Evolutionary conservation across 2,888 invertebrate species (phyloP).

Genomic region (Dascillus cervinus): DNA sequence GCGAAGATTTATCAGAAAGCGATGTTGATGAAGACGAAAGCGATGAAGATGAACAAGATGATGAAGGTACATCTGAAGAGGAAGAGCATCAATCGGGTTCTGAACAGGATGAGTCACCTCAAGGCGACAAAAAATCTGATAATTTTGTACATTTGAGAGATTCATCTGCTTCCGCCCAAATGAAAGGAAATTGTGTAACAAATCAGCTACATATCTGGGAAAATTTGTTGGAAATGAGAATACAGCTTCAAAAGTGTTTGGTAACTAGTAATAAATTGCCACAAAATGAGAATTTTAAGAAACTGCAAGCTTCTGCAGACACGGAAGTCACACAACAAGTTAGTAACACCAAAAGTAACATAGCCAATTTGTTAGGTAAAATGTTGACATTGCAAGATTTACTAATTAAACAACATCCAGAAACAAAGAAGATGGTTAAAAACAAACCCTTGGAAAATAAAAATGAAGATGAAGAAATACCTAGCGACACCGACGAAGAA

Average conservation of each 20-base stretch:
- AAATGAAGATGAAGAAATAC: slow-evolving; percentile 56
- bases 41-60: slow-evolving; percentile 9
- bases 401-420: slow-evolving; percentile 57
- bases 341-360: slow-evolving; percentile 46
- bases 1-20: slow-evolving; percentile 13
- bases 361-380: slow-evolving; percentile 58
- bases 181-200: slow-evolving; percentile 60
- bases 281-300: slow-evolving; percentile 47
- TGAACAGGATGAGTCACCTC: slow-evolving; percentile 15
- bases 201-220: slow-evolving; percentile 78
- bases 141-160: slow-evolving; percentile 52
- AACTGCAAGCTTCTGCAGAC: slow-evolving; percentile 39
- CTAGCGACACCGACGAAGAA: slow-evolving; percentile 50
- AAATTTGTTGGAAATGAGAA: slow-evolving; percentile 74
- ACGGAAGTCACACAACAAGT: slow-evolving; percentile 48
- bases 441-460: slow-evolving; percentile 13
- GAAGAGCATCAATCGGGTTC: slow-evolving; percentile 10
- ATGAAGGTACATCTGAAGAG: slow-evolving; percentile 13
- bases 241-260: slow-evolving; percentile 78
- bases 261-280: slow-evolving; percentile 74
- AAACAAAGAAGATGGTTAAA: slow-evolving; percentile 51
- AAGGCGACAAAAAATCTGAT: slow-evolving; percentile 18
- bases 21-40: slow-evolving; percentile 19
- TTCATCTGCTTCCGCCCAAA: slow-evolving; percentile 48
- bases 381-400: slow-evolving; percentile 53